These are phyloP conservation scores for Chionodraco myersi DNA, from an alignment of 2,113 vertebrate species.

Conservation along the genomic window DNA sequence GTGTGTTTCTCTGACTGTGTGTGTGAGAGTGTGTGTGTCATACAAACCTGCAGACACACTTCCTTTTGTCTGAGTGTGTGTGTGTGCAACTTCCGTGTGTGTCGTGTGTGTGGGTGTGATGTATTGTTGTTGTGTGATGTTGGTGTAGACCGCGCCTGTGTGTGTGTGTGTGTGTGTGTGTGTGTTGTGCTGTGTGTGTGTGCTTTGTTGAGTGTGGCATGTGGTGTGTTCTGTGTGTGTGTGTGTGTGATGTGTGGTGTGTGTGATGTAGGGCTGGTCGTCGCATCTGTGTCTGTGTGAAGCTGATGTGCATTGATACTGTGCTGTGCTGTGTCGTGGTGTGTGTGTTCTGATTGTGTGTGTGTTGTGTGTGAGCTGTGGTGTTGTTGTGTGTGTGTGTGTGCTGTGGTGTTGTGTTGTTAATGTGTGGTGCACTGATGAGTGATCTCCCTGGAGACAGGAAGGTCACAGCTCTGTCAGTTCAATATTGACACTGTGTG, in stretches of 20 bases:
- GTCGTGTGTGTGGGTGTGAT: constrained; percentile 41
- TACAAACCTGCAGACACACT: constrained; percentile 43
- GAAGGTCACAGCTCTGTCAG: constrained; percentile 70
- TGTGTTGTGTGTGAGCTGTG: constrained; percentile 25
- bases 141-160: too few species aligned
- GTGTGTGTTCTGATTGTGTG: too few species aligned
- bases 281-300: too few species aligned
- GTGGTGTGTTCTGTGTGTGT: constrained; percentile 46
- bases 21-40: not conserved
- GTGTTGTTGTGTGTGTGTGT: too few species aligned
- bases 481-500: constrained; percentile 73
- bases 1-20: not conserved
- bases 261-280: too few species aligned
- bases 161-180: constrained; percentile 10
- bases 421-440: constrained; percentile 31
- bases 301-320: too few species aligned
- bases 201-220: too few species aligned
- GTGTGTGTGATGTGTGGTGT: too few species aligned
- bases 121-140: too few species aligned
- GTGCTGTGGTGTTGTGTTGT: too few species aligned
- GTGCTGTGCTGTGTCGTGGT: too few species aligned
- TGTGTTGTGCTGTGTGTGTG: not conserved
- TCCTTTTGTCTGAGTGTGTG: constrained; percentile 55
- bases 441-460: constrained; percentile 55
- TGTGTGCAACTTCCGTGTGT: too few species aligned